A percentile compares a stretch with the other conserved stretches of the same genome.
phyloP scores from a whole-genome alignment of 2,113 vertebrate genomes.

The Tichodroma muraria region DNA sequence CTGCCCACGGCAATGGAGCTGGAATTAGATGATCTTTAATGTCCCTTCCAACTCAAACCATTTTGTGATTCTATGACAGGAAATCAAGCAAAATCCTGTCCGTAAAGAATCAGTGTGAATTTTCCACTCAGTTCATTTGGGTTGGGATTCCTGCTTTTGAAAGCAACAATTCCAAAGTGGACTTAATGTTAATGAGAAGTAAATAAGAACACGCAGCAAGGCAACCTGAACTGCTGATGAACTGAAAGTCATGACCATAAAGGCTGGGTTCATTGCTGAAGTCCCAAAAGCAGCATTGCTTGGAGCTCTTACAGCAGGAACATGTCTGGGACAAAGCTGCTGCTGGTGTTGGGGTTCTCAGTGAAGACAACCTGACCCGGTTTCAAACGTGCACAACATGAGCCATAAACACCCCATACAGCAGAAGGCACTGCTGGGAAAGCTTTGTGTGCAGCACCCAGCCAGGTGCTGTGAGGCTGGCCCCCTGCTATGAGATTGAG shows the following conservation, averaged over 20 bases:
- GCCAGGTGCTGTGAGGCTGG: no score
- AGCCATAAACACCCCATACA: rapidly evolving
- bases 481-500: background rate
- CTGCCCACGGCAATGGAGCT: background rate
- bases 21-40: background rate
- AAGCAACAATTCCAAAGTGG: background rate
- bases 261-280: background rate
- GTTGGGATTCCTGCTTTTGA: background rate
- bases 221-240: background rate
- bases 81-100: background rate
- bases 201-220: background rate
- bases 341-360: background rate
- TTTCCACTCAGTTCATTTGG: background rate
- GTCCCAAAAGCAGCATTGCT: background rate
- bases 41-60: background rate
- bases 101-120: background rate
- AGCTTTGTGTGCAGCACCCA: background rate
- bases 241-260: background rate
- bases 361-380: background rate
- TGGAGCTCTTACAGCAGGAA: background rate
- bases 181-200: background rate
- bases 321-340: background rate
- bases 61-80: background rate
- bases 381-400: rapidly evolving
- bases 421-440: background rate